phyloP scores from a whole-genome alignment of 2,113 vertebrate species.

The Pluvialis apricaria region DNA sequence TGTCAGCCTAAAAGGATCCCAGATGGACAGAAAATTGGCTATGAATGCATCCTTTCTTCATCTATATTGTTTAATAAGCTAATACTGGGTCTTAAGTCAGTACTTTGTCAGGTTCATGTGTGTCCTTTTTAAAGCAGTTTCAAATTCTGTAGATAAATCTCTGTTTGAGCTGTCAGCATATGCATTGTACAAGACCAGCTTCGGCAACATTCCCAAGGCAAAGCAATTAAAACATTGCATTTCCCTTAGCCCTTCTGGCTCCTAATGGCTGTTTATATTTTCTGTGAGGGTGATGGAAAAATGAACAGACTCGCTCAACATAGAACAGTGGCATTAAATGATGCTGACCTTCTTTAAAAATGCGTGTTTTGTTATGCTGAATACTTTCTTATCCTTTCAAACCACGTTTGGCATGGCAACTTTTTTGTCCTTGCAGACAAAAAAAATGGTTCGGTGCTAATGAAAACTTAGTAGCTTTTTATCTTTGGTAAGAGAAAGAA shows the following conservation, averaged over 20 bases:
- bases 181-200: slow-evolving; percentile 18
- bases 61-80: slow-evolving; percentile 69
- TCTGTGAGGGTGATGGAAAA: background rate
- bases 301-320: background rate
- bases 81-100: slow-evolving; percentile 18
- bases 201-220: slow-evolving; percentile 24
- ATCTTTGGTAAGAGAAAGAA: background rate
- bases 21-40: slow-evolving; percentile 31
- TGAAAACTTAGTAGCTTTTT: slow-evolving; percentile 30
- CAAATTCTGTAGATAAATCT: slow-evolving; percentile 65
- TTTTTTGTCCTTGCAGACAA: slow-evolving; percentile 34
- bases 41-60: slow-evolving; percentile 19
- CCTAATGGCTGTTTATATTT: background rate
- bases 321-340: background rate
- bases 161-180: slow-evolving; percentile 42
- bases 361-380: background rate
- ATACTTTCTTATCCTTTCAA: slow-evolving; percentile 3
- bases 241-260: background rate
- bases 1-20: slow-evolving; percentile 48
- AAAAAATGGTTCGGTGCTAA: background rate
- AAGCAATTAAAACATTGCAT: slow-evolving; percentile 30
- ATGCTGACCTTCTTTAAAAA: slow-evolving; percentile 11
- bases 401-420: background rate
- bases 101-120: slow-evolving; percentile 49
- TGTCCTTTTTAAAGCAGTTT: slow-evolving; percentile 32